phyloP scores from a whole-genome alignment of 64 coral and sea anemone genomes.

The Pocillopora damicornis region DNA sequence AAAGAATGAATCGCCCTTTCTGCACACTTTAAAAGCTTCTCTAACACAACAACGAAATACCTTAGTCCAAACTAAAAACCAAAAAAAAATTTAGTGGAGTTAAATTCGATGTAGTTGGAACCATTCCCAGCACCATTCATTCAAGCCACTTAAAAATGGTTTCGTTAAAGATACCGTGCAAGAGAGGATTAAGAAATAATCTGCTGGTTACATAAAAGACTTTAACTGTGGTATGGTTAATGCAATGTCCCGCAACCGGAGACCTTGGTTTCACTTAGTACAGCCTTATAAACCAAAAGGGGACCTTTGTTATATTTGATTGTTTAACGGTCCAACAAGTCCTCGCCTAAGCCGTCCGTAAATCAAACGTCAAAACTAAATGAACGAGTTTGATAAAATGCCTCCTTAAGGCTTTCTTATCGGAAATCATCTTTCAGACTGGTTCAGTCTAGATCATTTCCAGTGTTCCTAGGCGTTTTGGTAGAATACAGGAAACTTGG shows the following conservation, averaged over 20 bases:
- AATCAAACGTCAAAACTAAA: neutral
- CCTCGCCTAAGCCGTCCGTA: neutral
- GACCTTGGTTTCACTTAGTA: neutral
- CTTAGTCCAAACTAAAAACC: neutral
- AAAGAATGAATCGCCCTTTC: neutral
- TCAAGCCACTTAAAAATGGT: neutral
- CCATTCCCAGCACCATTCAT: neutral
- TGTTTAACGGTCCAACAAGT: slow-evolving; percentile 14
- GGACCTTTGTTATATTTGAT: neutral
- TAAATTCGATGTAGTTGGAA: neutral
- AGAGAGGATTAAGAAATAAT: neutral
- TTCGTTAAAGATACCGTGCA: slow-evolving; percentile 9
- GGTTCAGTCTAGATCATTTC: neutral
- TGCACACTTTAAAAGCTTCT: neutral
- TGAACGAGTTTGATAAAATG: neutral
- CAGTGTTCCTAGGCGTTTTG: neutral
- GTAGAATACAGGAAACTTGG: neutral
- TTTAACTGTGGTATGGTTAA: slow-evolving; percentile 1
- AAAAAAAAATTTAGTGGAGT: neutral
- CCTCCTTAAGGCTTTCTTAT: neutral
- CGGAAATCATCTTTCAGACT: neutral
- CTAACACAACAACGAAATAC: neutral
- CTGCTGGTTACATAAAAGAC: neutral
- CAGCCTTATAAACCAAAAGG: neutral
- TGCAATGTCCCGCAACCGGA: neutral